Evolutionary conservation across 2,888 invertebrate species (phyloP), one percentile per base, ranked within the genome.

Genomic region (Drosophila cognata): DNA sequence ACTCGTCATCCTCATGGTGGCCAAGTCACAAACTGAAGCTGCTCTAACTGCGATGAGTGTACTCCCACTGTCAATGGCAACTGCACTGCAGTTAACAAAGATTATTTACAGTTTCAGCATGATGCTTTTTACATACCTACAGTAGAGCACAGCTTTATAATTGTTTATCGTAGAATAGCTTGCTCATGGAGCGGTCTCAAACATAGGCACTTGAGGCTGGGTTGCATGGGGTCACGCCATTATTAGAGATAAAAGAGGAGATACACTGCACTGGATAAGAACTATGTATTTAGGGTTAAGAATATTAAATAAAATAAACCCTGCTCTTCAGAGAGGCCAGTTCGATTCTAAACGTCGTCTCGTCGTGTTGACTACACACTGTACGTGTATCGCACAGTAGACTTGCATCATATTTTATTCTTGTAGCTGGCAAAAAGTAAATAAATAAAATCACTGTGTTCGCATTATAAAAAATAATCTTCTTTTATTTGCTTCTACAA

Each of bases 31-130:
- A 29, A 77, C 76, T 11, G 71, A 79, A 29, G 7, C 38, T 2
- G 61, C 70, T 0, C 29, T 90, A 21, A 79, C 81, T 31, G 76
- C 83, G 1, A 82, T 74, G 1, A 68, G 70, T 50, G 36, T 90
- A 13, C 61, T 81, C 11, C 90, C 89, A 1, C 52, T 90, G 1
- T 82, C 88, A 1, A 74, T 86, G 76, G 62, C 66, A 1, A 83
- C 88, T 0, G 89, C 78, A 2, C 33, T 90, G 38, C 73, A 82
- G 51, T 29, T 90, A 28, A 84, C 90, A 41, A 90, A 90, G 52
- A 74, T 76, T 2, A 77, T 90, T 16, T 90, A 89, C 21, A 90
- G 84, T 28, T 81, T 76, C 18, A 77, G 46, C 73, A 90, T 90
- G 90, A 65, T 90, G 72, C 36, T 90, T 4, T 56, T 80, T 5